phyloP scores from a whole-genome alignment of 2,888 invertebrate genomes.

The Oscheius sp. region DNA sequence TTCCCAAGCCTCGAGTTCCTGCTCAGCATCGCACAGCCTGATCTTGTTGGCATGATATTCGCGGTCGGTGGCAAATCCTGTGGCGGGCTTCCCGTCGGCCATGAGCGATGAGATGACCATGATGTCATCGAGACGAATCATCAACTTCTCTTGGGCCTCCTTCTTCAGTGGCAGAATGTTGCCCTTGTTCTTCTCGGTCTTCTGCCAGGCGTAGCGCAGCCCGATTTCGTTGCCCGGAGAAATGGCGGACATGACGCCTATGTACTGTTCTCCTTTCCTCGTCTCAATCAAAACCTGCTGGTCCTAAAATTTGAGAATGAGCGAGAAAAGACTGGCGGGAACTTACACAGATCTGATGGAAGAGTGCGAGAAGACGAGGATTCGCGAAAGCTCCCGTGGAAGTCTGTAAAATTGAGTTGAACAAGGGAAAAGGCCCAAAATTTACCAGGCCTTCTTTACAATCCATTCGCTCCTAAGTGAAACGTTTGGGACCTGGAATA shows the following conservation, averaged over 20 bases:
- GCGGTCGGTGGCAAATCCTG: slow-evolving; percentile 55
- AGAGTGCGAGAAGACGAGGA: slow-evolving; percentile 1
- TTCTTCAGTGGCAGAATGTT: slow-evolving; percentile 46
- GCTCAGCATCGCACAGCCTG: slow-evolving; percentile 37
- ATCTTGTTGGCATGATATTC: slow-evolving; percentile 43
- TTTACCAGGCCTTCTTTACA: too few species aligned
- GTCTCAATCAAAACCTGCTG: slow-evolving; percentile 36
- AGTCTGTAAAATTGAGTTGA: background rate
- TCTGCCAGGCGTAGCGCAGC: slow-evolving; percentile 38
- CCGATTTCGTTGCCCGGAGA: slow-evolving; percentile 36
- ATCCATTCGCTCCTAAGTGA: too few species aligned
- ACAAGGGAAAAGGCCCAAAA: too few species aligned
- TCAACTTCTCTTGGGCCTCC: slow-evolving; percentile 48
- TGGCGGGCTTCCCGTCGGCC: slow-evolving; percentile 40
- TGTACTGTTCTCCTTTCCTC: slow-evolving; percentile 23
- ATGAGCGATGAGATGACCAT: slow-evolving; percentile 41
- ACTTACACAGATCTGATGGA: background rate
- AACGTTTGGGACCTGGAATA: too few species aligned
- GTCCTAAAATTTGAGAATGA: slow-evolving; percentile 9
- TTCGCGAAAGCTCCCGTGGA: slow-evolving; percentile 9
- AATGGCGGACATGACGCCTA: slow-evolving; percentile 26
- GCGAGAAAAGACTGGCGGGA: background rate
- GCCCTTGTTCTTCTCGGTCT: slow-evolving; percentile 43
- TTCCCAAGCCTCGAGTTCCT: slow-evolving; percentile 48
- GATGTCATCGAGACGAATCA: slow-evolving; percentile 45